Evolutionary conservation across 2,888 invertebrate genomes (phyloP).

Genomic region (Agapostemon virescens): DNA sequence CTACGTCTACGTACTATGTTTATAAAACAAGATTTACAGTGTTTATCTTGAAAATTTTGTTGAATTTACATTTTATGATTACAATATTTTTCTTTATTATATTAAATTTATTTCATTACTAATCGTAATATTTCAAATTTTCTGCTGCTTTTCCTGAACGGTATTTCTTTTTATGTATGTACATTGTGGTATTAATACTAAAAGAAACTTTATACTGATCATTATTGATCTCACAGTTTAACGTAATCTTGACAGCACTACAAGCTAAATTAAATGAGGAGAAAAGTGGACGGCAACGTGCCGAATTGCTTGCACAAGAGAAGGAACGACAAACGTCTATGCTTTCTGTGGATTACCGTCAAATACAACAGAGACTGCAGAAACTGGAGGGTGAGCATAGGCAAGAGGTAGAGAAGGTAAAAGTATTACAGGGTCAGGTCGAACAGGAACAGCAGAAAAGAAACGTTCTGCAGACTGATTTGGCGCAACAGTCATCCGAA

Average conservation of each 20-base stretch:
- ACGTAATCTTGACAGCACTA: slow-evolving; percentile 84
- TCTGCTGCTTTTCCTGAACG: slow-evolving; percentile 52
- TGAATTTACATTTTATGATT: not conserved
- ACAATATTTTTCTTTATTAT: not conserved
- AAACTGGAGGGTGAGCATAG: slow-evolving; percentile 95
- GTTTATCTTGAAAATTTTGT: not conserved
- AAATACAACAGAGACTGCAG: slow-evolving; percentile 93
- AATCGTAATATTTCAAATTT: slow-evolving; percentile 47
- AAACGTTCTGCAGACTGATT: slow-evolving; percentile 90
- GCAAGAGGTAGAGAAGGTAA: slow-evolving; percentile 91
- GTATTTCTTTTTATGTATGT: slow-evolving; percentile 58
- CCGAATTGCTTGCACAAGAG: slow-evolving; percentile 93
- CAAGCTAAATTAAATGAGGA: slow-evolving; percentile 96
- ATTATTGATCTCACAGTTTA: slow-evolving; percentile 26
- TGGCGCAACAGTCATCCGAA: slow-evolving; percentile 87
- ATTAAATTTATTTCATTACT: slow-evolving; percentile 21
- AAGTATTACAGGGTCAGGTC: slow-evolving; percentile 90
- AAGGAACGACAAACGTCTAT: slow-evolving; percentile 97
- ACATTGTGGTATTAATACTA: slow-evolving; percentile 9
- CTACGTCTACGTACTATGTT: no score
- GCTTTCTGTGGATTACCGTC: slow-evolving; percentile 96
- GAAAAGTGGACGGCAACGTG: slow-evolving; percentile 91
- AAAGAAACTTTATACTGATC: not conserved
- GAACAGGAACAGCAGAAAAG: slow-evolving; percentile 96
- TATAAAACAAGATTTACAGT: no score